phyloP scores from a whole-genome alignment of 2,888 invertebrate species.

The Atrina japonica region DNA sequence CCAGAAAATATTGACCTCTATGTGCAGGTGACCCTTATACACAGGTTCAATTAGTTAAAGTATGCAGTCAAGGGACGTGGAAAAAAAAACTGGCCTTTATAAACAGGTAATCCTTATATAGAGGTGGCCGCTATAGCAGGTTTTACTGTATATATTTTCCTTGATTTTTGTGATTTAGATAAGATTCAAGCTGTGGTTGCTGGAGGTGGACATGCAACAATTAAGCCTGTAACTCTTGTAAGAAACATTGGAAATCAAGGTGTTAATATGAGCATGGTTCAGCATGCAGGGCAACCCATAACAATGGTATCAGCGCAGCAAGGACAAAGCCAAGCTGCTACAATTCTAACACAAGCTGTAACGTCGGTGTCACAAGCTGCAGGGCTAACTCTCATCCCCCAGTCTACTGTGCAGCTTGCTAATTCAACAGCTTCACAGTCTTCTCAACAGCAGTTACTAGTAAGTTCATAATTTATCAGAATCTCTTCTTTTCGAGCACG shows the following conservation, averaged over 20 bases:
- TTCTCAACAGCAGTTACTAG: constrained; percentile 48
- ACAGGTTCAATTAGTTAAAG: no score
- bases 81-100: no score
- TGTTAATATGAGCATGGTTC: constrained; percentile 25
- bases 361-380: constrained; percentile 35
- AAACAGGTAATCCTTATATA: no score
- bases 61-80: no score
- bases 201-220: constrained; percentile 41
- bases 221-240: constrained; percentile 58
- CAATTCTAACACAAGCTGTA: constrained; percentile 32
- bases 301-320: constrained; percentile 51
- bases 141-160: no score
- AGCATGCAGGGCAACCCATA: constrained; percentile 44
- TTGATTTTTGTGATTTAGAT: constrained; percentile 48
- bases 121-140: no score
- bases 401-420: constrained; percentile 59
- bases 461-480: no score
- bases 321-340: constrained; percentile 29
- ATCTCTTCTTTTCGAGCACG: no score
- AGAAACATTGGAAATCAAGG: constrained; percentile 47
- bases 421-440: constrained; percentile 43
- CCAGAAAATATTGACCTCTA: no score
- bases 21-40: no score
- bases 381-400: constrained; percentile 62
- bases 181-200: constrained; percentile 61